These are phyloP conservation scores for Panurus biarmicus DNA, from an alignment of 2,113 vertebrate genomes.

Conservation along the genomic window DNA sequence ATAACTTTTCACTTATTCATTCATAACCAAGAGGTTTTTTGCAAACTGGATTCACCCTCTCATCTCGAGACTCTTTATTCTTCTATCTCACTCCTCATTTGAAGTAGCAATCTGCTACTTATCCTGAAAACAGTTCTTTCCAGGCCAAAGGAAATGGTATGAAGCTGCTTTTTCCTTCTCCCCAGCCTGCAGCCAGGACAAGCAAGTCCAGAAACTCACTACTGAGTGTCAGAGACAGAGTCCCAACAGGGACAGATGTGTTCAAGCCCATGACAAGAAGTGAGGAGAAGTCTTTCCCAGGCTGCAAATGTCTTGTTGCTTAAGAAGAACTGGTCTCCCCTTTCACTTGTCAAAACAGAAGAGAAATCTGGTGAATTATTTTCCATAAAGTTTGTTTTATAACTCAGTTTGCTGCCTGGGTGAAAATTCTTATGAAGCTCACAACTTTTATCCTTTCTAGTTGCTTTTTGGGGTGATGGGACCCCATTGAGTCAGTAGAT, in stretches of 20 bases:
- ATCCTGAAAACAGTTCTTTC: constrained; percentile 29
- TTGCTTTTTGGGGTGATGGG: background rate
- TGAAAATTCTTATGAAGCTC: background rate
- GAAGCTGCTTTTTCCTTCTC: constrained; percentile 25
- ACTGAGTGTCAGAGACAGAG: background rate
- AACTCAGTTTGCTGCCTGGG: background rate
- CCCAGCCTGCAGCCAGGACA: background rate
- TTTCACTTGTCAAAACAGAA: constrained; percentile 19
- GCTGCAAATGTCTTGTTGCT: background rate
- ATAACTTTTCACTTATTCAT: constrained; percentile 39
- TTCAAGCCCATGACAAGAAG: background rate
- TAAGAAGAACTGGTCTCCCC: background rate
- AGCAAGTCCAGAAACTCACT: background rate
- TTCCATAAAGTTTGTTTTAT: constrained; percentile 11
- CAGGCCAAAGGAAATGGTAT: constrained; percentile 37
- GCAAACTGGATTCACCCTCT: constrained; percentile 33
- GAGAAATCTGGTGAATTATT: background rate
- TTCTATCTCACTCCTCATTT: background rate
- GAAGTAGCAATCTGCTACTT: constrained; percentile 44
- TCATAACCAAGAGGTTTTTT: constrained; percentile 30
- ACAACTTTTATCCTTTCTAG: background rate
- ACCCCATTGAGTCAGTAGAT: background rate
- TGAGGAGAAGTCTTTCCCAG: background rate
- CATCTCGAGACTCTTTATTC: background rate
- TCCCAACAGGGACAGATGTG: background rate